These are phyloP conservation scores for Meriones unguiculatus DNA, from an alignment of 2,113 vertebrate species.

Conservation along the genomic window DNA sequence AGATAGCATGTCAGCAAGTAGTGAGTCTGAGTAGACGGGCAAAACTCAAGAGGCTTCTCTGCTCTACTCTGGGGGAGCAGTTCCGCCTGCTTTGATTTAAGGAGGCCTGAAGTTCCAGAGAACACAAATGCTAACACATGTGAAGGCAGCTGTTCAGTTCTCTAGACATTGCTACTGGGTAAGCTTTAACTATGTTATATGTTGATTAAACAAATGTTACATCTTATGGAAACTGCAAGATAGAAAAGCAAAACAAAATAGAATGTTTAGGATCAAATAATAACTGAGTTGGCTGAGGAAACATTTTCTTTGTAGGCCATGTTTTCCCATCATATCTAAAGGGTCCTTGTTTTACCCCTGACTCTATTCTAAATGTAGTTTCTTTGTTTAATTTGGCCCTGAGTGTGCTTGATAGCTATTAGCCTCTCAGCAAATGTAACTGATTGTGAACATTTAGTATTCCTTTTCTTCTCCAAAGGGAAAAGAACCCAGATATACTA, in stretches of 20 bases:
- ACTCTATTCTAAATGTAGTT: conserved; percentile 47
- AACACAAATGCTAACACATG: conserved; percentile 11
- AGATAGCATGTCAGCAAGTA: conserved; percentile 11
- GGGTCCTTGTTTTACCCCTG: background rate
- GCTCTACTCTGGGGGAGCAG: background rate
- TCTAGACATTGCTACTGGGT: background rate
- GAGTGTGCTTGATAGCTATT: conserved; percentile 3
- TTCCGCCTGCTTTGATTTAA: conserved; percentile 34
- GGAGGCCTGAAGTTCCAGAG: conserved; percentile 37
- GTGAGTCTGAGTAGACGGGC: background rate
- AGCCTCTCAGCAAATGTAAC: background rate
- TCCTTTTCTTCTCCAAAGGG: background rate
- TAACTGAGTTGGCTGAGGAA: background rate
- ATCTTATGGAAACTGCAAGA: conserved; percentile 45
- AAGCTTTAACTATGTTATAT: background rate
- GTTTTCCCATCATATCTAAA: conserved; percentile 23
- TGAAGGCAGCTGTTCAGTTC: background rate
- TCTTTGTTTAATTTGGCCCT: conserved; percentile 53
- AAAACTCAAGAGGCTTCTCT: background rate
- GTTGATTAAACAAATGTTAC: conserved; percentile 4
- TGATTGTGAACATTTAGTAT: conserved; percentile 20
- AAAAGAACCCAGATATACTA: background rate
- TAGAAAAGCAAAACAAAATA: conserved; percentile 44
- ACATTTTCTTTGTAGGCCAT: background rate
- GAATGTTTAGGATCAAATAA: conserved; percentile 12